phyloP scores from a whole-genome alignment of 1,140 invertebrate species.

The Nilaparvata lugens region DNA sequence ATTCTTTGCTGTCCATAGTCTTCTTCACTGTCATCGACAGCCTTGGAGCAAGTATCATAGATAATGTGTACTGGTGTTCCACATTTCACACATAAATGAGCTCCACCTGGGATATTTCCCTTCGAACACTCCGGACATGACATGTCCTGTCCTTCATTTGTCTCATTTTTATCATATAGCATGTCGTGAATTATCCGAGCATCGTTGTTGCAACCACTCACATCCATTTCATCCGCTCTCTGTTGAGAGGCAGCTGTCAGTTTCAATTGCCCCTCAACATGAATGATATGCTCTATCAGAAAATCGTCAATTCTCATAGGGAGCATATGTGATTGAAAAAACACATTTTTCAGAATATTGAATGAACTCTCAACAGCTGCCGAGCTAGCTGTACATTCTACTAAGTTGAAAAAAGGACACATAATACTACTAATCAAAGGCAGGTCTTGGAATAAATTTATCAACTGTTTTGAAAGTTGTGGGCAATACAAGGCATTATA shows the following conservation, averaged over 20 bases:
- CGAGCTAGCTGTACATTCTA: constrained; percentile 1
- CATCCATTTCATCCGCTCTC: not conserved
- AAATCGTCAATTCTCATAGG: constrained; percentile 11
- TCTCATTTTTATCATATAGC: not conserved
- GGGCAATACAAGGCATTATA: constrained; percentile 1
- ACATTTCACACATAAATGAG: not conserved
- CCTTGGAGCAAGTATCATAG: not conserved
- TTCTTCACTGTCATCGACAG: not conserved
- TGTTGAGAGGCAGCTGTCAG: not conserved
- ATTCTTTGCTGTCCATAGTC: not conserved
- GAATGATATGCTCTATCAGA: not conserved
- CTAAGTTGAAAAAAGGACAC: constrained; percentile 1
- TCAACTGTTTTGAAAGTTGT: not conserved
- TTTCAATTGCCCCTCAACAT: not conserved
- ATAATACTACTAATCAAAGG: not conserved
- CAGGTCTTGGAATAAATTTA: not conserved
- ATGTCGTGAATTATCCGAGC: not conserved
- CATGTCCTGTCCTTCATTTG: not conserved
- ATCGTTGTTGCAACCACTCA: not conserved
- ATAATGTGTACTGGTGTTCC: not conserved
- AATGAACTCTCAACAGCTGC: constrained; percentile 9
- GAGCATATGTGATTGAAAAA: not conserved
- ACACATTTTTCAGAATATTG: constrained; percentile 12
- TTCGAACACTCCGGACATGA: not conserved
- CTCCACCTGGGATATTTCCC: constrained; percentile 8